phyloP scores from a whole-genome alignment of 2,797 vertebrate species.

The Leucoraja ocellata region DNA sequence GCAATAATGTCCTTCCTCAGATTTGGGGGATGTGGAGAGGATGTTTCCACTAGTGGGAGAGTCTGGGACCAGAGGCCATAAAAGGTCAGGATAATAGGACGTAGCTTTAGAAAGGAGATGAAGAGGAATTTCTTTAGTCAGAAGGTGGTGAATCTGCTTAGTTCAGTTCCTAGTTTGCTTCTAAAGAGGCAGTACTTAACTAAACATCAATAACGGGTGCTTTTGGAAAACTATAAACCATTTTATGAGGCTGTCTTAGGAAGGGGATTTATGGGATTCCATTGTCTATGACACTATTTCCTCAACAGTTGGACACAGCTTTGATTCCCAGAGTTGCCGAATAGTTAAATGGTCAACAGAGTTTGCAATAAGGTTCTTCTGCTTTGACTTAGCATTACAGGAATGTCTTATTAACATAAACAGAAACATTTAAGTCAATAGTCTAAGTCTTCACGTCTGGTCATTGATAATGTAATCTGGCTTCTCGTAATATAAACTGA shows the following conservation, averaged over 20 bases:
- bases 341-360: neutral
- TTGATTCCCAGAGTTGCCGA: neutral
- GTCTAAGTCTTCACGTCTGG: neutral
- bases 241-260: neutral
- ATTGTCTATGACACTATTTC: neutral
- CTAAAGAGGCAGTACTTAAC: neutral
- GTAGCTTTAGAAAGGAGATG: too few species aligned
- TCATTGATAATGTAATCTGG: neutral
- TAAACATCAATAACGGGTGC: neutral
- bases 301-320: neutral
- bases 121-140: too few species aligned
- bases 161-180: neutral
- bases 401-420: neutral
- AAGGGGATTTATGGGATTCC: neutral
- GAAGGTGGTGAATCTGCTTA: too few species aligned
- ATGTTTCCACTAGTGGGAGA: too few species aligned
- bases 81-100: too few species aligned
- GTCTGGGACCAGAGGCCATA: too few species aligned
- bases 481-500: neutral
- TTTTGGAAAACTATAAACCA: neutral
- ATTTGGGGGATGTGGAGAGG: too few species aligned
- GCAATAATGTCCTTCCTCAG: too few species aligned
- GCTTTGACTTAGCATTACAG: neutral
- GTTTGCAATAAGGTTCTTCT: neutral
- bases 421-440: neutral